phyloP scores from a whole-genome alignment of 2,113 vertebrate species.

The Pollimyrus isidori region DNA sequence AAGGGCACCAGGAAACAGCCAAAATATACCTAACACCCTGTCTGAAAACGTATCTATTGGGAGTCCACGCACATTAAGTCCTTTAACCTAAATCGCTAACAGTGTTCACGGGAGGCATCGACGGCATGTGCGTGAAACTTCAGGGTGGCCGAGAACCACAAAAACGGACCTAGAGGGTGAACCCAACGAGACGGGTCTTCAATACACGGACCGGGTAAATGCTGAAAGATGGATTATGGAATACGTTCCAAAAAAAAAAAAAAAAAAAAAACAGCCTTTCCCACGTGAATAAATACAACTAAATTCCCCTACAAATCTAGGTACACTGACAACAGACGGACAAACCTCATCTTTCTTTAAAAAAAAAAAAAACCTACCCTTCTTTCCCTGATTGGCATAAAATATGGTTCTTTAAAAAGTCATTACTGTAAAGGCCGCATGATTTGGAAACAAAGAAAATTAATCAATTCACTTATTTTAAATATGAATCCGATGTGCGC shows the following conservation, averaged over 20 bases:
- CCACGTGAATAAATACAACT: background rate
- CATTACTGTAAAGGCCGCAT: slow-evolving; percentile 3
- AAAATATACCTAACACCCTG: background rate
- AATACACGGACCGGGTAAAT: background rate
- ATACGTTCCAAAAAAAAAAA: background rate
- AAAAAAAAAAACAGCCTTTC: background rate
- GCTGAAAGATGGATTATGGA: background rate
- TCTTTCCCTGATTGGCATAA: background rate
- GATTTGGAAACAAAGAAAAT: slow-evolving; percentile 1
- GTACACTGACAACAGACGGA: background rate
- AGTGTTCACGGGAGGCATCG: background rate
- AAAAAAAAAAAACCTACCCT: background rate
- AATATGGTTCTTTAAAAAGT: slow-evolving; percentile 13
- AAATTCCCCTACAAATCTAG: background rate
- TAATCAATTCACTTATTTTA: background rate
- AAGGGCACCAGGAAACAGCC: background rate
- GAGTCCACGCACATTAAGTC: background rate
- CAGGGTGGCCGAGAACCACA: background rate
- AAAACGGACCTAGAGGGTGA: background rate
- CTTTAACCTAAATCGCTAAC: background rate
- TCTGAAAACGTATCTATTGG: background rate
- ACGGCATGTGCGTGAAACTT: background rate
- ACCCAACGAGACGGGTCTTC: background rate
- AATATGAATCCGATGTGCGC: slow-evolving; percentile 17
- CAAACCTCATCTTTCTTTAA: background rate